Evolutionary conservation across 1,140 invertebrate species (phyloP), one percentile per base, ranked within the genome.

Genomic region (Drosophila jambulina): DNA sequence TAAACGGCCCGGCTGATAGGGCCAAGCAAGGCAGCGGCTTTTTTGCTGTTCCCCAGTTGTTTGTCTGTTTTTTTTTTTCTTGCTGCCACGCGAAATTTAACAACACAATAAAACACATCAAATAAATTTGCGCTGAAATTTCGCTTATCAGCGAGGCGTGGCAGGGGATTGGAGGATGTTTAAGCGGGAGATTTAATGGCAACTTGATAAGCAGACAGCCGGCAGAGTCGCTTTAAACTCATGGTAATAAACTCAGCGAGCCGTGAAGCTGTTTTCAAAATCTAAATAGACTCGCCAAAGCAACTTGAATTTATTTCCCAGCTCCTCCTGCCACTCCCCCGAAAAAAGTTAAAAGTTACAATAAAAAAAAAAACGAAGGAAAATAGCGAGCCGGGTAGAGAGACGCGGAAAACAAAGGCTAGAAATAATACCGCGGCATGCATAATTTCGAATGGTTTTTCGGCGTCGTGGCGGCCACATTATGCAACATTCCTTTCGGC

Each of bases 61-160:
- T 32, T 59, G 49, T 15, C 54, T 36, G 15, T 65, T 56, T 36
- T 27, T 53, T 53, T 13, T n/a, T 21, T 49, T n/a, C 25, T 51
- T 29, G 51, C 21, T 70, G 38, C 80, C 27, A 88, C 80, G 85
- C 83, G 74, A 84, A 88, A 87, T 87, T 84, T 87, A 87, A 80
- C 83, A 84, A 67, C 64, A 87, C 83, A 87, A 87, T 88, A 87
- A 87, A 88, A 87, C 64, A 84, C 83, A 87, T 88, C 76, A 87
- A 87, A 87, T 87, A 87, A 87, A 87, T 87, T 87, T 87, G 62
- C 80, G 78, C 85, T 74, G 80, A 88, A 84, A 84, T 75, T 80
- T 80, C 67, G 80, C 83, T 87, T 87, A 87, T 88, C 83, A 83
- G 84, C 74, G 64, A 75, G 64, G 75, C 75, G 61, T 79, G 78